Percentiles rank a stretch among this genome's conserved stretches.
Conservation (phyloP, 2,888 invertebrate genomes). For the Scaptomyza cyrtandrae region DNA sequence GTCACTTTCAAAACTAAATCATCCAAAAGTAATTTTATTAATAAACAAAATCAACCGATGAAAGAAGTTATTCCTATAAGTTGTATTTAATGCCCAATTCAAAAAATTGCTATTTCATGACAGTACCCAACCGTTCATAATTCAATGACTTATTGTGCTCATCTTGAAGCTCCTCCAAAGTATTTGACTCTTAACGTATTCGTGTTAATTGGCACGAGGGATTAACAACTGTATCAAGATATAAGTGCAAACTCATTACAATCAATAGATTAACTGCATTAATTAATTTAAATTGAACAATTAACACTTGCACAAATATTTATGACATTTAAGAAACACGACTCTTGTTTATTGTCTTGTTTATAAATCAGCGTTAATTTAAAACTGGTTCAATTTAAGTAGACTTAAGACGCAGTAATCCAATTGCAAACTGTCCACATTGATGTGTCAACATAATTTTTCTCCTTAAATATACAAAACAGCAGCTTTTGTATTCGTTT, state of each 20-base stretch:
- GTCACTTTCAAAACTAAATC: no score
- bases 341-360: neutral
- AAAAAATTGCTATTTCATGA: no score
- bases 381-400: conserved; percentile 9
- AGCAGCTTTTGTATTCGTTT: no score
- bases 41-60: no score
- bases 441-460: no score
- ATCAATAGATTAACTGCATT: neutral
- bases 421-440: neutral
- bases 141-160: neutral
- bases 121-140: conserved; percentile 1
- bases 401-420: neutral
- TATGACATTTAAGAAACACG: neutral
- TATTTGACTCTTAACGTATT: neutral
- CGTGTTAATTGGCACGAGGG: conserved; percentile 19
- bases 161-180: neutral
- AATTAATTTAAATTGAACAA: neutral
- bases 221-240: conserved; percentile 11
- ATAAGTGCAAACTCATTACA: neutral
- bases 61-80: no score
- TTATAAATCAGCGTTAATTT: neutral
- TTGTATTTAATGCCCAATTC: no score
- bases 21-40: neutral
- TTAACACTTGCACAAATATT: conserved; percentile 1
- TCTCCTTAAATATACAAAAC: no score